Percentiles rank a stretch among this genome's conserved stretches.
These are phyloP conservation scores for Hymenopus coronatus DNA, from an alignment of 2,888 invertebrate species.

Conservation along the genomic window DNA sequence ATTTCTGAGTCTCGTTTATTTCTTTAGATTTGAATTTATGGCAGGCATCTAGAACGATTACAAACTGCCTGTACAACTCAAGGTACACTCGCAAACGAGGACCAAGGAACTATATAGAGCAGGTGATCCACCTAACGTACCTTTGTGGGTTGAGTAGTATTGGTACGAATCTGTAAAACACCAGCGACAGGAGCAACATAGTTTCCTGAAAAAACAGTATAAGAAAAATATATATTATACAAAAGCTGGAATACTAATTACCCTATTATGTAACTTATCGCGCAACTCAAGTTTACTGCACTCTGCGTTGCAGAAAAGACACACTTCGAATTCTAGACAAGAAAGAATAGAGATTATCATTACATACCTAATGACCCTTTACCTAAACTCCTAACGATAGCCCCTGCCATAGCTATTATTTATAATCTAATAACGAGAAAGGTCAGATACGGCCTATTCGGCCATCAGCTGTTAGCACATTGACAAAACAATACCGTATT, in stretches of 20 bases:
- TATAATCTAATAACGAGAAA: not conserved
- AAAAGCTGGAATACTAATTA: too few species aligned
- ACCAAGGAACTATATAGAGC: too few species aligned
- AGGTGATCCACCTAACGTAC: not conserved
- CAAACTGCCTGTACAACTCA: too few species aligned
- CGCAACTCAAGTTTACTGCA: too few species aligned
- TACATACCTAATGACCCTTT: not conserved
- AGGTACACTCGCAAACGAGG: too few species aligned
- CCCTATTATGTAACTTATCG: not conserved
- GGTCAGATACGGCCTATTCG: too few species aligned
- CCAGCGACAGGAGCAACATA: conserved; percentile 16
- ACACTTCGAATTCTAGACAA: too few species aligned
- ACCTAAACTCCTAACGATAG: not conserved
- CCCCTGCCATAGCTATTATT: not conserved
- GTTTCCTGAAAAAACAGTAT: conserved; percentile 24
- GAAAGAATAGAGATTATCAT: not conserved
- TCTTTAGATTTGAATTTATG: too few species aligned
- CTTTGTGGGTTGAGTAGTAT: conserved; percentile 29
- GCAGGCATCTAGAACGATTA: too few species aligned
- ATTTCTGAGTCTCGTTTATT: too few species aligned
- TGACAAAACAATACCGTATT: conserved; percentile 28
- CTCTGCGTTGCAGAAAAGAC: too few species aligned
- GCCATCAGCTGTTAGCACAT: not conserved
- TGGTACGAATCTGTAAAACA: conserved; percentile 26
- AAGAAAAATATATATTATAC: not conserved